Evolutionary conservation across 1,140 invertebrate genomes (phyloP).

Genomic region (Hyles euphorbiae): DNA sequence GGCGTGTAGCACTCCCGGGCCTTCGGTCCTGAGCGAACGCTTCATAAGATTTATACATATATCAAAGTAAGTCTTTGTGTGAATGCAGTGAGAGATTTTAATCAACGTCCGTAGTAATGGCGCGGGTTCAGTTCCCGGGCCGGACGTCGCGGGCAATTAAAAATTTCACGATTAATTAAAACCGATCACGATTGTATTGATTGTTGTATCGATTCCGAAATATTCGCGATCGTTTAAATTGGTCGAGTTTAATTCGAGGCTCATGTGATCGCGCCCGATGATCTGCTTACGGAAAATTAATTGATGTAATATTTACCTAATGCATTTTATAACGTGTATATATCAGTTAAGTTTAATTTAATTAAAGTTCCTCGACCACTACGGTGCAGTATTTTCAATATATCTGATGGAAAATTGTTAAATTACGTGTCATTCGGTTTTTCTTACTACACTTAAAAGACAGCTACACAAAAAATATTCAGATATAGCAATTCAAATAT

Average conservation of each 20-base stretch:
- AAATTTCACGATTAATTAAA: constrained; percentile 48
- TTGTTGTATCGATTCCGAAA: constrained; percentile 6
- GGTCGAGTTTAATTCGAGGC: background rate
- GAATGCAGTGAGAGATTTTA: constrained; percentile 70
- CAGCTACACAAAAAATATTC: too few species aligned
- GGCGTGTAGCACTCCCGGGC: background rate
- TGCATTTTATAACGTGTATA: too few species aligned
- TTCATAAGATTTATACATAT: constrained; percentile 71
- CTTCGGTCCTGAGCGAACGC: constrained; percentile 18
- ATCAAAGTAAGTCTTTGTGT: constrained; percentile 67
- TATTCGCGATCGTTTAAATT: background rate
- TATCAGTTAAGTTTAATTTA: too few species aligned
- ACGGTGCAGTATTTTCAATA: too few species aligned
- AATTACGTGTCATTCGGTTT: too few species aligned
- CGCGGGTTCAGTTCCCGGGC: constrained; percentile 37
- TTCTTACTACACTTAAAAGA: too few species aligned
- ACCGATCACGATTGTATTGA: constrained; percentile 12
- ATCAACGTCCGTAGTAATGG: constrained; percentile 60
- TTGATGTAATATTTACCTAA: too few species aligned
- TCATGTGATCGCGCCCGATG: background rate
- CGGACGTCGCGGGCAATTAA: constrained; percentile 29
- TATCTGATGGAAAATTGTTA: too few species aligned
- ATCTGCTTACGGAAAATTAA: too few species aligned
- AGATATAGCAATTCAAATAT: too few species aligned
- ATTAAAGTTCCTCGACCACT: too few species aligned